A percentile compares a stretch with the other conserved stretches of the same genome.
Evolutionary conservation across 92 coral and sea anemone genomes (phyloP).

Genomic region (Pocillopora grandis): DNA sequence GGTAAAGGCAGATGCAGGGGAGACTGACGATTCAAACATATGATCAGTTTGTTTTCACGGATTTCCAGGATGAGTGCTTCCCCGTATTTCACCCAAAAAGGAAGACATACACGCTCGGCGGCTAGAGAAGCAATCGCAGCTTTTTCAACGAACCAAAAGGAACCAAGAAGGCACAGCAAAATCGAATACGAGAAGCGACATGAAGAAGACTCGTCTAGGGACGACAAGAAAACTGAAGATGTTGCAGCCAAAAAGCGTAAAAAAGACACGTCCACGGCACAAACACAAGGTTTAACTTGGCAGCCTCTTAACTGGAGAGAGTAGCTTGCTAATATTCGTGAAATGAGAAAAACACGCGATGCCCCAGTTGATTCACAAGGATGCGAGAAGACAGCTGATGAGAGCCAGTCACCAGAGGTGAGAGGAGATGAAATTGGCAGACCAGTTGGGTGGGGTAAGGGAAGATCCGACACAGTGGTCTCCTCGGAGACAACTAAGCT

Average conservation of each 20-base stretch:
- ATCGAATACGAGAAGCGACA: conserved; percentile 74
- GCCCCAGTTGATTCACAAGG: conserved; percentile 95
- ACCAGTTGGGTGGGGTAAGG: not conserved
- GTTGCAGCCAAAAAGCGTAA: conserved; percentile 45
- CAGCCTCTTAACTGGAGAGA: conserved; percentile 63
- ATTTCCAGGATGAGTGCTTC: conserved; percentile 62
- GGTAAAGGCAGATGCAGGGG: conserved; percentile 20
- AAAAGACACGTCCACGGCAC: conserved; percentile 22
- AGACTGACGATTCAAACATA: not conserved
- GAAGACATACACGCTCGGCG: conserved; percentile 65
- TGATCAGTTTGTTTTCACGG: conserved; percentile 15
- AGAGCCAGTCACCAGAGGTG: conserved; percentile 76
- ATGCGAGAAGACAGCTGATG: conserved; percentile 91
- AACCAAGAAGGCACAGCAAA: conserved; percentile 67
- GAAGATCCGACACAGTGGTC: no score
- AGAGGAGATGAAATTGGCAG: not conserved
- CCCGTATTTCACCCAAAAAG: conserved; percentile 54
- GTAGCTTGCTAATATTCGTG: conserved; percentile 81
- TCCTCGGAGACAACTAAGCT: no score
- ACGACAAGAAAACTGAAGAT: conserved; percentile 3
- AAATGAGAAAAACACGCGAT: conserved; percentile 82
- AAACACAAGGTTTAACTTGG: conserved; percentile 15
- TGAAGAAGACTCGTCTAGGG: not conserved
- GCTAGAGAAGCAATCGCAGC: conserved; percentile 52
- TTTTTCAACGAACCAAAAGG: conserved; percentile 26